Evolutionary conservation across 64 coral and sea anemone species (phyloP), one percentile per base, ranked within the genome.

Genomic region (Porites lutea): DNA sequence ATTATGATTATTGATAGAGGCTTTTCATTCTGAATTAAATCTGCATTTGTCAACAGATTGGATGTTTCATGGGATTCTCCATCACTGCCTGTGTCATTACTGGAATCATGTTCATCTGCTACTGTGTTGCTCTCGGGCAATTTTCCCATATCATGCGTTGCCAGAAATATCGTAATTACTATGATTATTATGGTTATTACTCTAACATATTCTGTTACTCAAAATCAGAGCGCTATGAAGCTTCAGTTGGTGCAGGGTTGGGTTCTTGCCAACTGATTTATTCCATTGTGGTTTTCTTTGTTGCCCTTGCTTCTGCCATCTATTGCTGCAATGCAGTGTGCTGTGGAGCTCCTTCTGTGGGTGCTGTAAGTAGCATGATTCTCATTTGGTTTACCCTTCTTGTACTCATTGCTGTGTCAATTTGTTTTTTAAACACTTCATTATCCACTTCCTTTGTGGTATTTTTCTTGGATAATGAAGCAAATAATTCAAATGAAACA

Each of bases 61-160:
- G 94, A 13, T 77, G 67, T 37, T 91, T 92, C n/a, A 92, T 96
- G 84, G 94, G 94, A 5, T 96, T 96, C 88, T 90, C 90, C 58
- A 79, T 96, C 13, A 96, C 94, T 37, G 83, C 69, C 4, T 92
- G 90, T 93, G 86, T 96, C 53, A 27, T 96, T 0, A 48, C 84
- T 89, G 79, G 70, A 58, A 66, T 77, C 13, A 96, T 96, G 94
- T 57, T 96, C 49, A 89, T 96, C 54, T 75, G 58, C 18, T 89
- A 92, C 59, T 87, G 88, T 12, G 19, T 86, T 78, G 90, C 94
- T 52, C 13, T 96, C 4, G 71, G 44, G 15, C 46, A 78, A 2
- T 79, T 83, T 44, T 21, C 94, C 23, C 5, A 15, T 0, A 79
- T 27, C 53, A 2, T 88, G 37, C 45, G 52, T 51, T 91, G 89